Conservation (phyloP, 1,140 invertebrate genomes). For the Mizuhopecten yessoensis region DNA sequence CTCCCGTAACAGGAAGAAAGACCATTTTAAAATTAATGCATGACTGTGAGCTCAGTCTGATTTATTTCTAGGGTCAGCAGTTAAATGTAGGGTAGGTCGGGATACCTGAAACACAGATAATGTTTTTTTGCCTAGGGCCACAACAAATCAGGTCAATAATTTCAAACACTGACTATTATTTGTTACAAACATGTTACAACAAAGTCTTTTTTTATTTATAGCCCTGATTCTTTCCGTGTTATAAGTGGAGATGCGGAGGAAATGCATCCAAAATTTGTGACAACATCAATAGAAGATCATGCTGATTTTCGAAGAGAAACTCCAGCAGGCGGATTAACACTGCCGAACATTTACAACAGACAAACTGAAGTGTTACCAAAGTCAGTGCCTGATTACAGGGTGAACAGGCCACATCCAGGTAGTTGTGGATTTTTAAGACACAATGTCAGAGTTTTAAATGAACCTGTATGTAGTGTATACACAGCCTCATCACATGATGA, state of each 20-base stretch:
- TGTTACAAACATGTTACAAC: no score
- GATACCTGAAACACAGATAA: no score
- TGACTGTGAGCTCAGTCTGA: no score
- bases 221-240: slow-evolving; percentile 80
- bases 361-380: slow-evolving; percentile 72
- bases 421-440: slow-evolving; percentile 77
- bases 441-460: slow-evolving; percentile 78
- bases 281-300: slow-evolving; percentile 12
- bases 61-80: no score
- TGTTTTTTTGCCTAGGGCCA: no score
- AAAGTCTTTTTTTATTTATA: slow-evolving; percentile 60
- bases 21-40: no score
- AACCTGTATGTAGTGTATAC: slow-evolving; percentile 79
- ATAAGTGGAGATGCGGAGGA: slow-evolving; percentile 77
- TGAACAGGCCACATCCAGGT: slow-evolving; percentile 76
- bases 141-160: no score
- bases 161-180: no score
- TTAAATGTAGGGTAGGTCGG: no score
- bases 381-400: slow-evolving; percentile 73
- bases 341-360: slow-evolving; percentile 71
- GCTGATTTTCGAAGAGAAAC: slow-evolving; percentile 49
- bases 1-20: no score
- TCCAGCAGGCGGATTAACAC: slow-evolving; percentile 58
- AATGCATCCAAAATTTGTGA: slow-evolving; percentile 62
- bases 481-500: slow-evolving; percentile 71